These are phyloP conservation scores for Lepidostoma basale DNA, from an alignment of 1,140 invertebrate species.

Conservation along the genomic window DNA sequence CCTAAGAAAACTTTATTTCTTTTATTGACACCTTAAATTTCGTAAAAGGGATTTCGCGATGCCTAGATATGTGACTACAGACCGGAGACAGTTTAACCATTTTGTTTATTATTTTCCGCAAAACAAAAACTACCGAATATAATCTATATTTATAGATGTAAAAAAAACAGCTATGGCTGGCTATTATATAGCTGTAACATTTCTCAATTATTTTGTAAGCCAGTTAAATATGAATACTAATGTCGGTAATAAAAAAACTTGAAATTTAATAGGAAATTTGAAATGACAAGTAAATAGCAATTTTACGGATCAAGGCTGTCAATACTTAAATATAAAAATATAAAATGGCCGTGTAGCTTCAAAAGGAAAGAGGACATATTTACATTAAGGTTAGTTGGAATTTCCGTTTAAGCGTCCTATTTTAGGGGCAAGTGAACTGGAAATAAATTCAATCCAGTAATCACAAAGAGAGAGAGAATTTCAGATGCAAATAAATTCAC, in stretches of 20 bases:
- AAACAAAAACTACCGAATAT: no score
- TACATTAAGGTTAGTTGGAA: background rate
- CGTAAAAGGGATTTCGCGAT: slow-evolving; percentile 3
- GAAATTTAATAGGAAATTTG: no score
- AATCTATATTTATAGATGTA: no score
- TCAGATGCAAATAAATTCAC: no score
- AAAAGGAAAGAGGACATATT: background rate
- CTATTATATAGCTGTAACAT: no score
- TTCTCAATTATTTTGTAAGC: no score
- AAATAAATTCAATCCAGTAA: slow-evolving; percentile 13
- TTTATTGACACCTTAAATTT: slow-evolving; percentile 38
- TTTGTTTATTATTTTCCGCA: slow-evolving; percentile 12
- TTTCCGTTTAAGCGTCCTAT: background rate
- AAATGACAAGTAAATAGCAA: slow-evolving; percentile 3
- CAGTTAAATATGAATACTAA: no score
- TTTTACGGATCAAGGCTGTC: background rate
- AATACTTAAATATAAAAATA: background rate
- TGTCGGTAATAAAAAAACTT: no score
- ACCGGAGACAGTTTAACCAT: no score
- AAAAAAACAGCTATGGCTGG: no score
- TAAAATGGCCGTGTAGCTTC: background rate
- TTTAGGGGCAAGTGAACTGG: slow-evolving; percentile 3
- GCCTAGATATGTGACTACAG: background rate
- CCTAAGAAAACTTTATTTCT: slow-evolving; percentile 33
- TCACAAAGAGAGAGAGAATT: background rate